Base-by-base conservation (phyloP, 2,113 vertebrate species). In the Perccottus glenii region DNA sequence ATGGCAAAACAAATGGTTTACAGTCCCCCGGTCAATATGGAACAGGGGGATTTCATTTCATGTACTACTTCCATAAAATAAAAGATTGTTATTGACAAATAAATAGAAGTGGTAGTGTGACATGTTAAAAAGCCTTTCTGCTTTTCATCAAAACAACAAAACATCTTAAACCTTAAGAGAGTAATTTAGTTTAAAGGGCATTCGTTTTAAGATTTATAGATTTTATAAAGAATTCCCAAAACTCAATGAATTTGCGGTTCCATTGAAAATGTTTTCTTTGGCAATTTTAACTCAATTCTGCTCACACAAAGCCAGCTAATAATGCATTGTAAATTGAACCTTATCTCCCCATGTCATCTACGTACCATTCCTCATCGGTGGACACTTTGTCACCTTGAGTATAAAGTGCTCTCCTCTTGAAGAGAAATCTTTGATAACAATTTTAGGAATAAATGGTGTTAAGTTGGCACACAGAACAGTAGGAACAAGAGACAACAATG, bases 81-180 rank as follows among this genome's bases (percentile, higher is more conserved):
- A 55, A n/a, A 55, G 7, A 55, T 15, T n/a, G 33, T 8, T 55
- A 55, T 55, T 55, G 52, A 55, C 14, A n/a, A 55, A 53, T 14
- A 53, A 36, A 53, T 36, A 53, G 51, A 53, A 11, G 11, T 36
- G 33, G 19, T 27, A 2, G 19, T 27, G 19, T 27, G 19, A 27
- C 19, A 3, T 27, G 19, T 27, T 27, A 36, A 36, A 14, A 36
- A 12, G 12, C 48, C 14, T 36, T 5, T 36, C 36, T 46, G 44
- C 36, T 35, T 55, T 5, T 36, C 5, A 32, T 33, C 6, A 19
- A n/a, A 33, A 35, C 2, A 36, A 35, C 35, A 36, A 55, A 55
- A 19, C 8, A 9, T 36, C 36, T n/a, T 36, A 12, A 35, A 8
- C 32, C 32, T 36, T 55, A 55, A 8, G 51, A 55, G 51, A 55